phyloP scores from a whole-genome alignment of 1,140 invertebrate species.

The Cotesia glomerata region DNA sequence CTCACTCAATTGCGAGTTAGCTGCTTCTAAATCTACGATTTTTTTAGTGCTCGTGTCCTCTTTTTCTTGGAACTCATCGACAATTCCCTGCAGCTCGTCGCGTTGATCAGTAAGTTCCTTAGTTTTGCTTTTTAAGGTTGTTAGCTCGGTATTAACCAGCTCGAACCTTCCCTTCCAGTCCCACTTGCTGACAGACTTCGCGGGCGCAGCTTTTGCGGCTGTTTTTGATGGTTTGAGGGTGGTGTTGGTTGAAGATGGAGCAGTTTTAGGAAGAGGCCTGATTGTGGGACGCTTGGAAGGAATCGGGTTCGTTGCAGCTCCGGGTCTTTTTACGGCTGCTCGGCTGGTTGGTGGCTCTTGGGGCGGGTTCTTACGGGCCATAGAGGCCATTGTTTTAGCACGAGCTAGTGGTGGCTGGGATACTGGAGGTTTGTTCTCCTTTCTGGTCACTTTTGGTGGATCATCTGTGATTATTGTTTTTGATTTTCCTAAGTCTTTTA shows the following conservation, averaged over 20 bases:
- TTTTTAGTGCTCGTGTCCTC: slow-evolving; percentile 43
- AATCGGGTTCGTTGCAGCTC: slow-evolving; percentile 16
- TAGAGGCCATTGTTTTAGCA: slow-evolving; percentile 42
- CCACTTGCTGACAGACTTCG: slow-evolving; percentile 47
- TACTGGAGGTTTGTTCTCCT: slow-evolving; percentile 47
- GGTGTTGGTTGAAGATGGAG: slow-evolving; percentile 6
- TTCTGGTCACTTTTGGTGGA: slow-evolving; percentile 28
- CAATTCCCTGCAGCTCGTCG: slow-evolving; percentile 62
- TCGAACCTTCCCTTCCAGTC: slow-evolving; percentile 52
- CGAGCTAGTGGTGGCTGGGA: slow-evolving; percentile 35
- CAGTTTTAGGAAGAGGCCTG: slow-evolving; percentile 32
- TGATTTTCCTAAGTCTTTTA: slow-evolving; percentile 8
- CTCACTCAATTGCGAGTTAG: slow-evolving; percentile 30
- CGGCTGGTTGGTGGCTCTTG: neutral
- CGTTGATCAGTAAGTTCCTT: slow-evolving; percentile 63
- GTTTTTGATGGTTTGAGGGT: neutral
- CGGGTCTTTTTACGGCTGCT: slow-evolving; percentile 49
- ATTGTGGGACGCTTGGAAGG: slow-evolving; percentile 44
- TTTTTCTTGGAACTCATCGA: slow-evolving; percentile 51
- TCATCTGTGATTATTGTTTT: slow-evolving; percentile 18
- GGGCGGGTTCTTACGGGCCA: slow-evolving; percentile 31
- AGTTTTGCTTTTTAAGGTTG: slow-evolving; percentile 64
- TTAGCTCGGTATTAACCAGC: slow-evolving; percentile 42
- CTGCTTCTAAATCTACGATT: slow-evolving; percentile 51
- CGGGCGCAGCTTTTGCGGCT: slow-evolving; percentile 10